Percentiles rank a stretch among this genome's conserved stretches.
These are phyloP conservation scores for Pyxicephalus adspersus DNA, from an alignment of 2,113 vertebrate genomes.

Conservation along the genomic window DNA sequence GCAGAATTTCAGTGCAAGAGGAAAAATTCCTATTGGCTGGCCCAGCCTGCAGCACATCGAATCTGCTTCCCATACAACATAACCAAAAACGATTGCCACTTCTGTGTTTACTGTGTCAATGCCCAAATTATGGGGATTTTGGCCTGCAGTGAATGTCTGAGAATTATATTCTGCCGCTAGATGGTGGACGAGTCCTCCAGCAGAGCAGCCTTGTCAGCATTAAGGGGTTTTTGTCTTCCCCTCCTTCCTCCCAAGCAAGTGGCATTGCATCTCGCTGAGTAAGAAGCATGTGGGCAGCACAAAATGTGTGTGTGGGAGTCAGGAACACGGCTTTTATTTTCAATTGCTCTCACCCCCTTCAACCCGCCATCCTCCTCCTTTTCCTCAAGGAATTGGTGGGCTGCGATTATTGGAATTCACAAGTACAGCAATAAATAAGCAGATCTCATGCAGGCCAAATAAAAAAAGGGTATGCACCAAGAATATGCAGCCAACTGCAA, in stretches of 20 bases:
- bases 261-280: slow-evolving; percentile 52
- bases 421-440: slow-evolving; percentile 6
- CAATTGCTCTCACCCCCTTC: slow-evolving; percentile 40
- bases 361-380: slow-evolving; percentile 23
- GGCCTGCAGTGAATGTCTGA: too few relatives aligned
- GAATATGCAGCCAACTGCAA: too few relatives aligned
- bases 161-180: not conserved
- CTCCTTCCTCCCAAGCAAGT: slow-evolving; percentile 44
- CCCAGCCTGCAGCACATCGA: too few relatives aligned
- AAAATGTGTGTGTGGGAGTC: not conserved
- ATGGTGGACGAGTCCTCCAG: slow-evolving; percentile 14
- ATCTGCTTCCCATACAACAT: too few relatives aligned
- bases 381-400: not conserved
- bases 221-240: slow-evolving; percentile 43
- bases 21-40: too few relatives aligned
- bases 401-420: not conserved
- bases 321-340: slow-evolving; percentile 53
- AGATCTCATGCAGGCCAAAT: not conserved
- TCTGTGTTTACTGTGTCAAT: too few relatives aligned
- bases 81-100: too few relatives aligned
- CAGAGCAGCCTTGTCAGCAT: not conserved
- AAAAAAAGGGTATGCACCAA: not conserved
- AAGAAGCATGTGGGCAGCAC: not conserved
- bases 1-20: too few relatives aligned
- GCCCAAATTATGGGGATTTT: too few relatives aligned